Conservation (phyloP, 2,888 invertebrate genomes). For the Polydrusus tereticollis region DNA sequence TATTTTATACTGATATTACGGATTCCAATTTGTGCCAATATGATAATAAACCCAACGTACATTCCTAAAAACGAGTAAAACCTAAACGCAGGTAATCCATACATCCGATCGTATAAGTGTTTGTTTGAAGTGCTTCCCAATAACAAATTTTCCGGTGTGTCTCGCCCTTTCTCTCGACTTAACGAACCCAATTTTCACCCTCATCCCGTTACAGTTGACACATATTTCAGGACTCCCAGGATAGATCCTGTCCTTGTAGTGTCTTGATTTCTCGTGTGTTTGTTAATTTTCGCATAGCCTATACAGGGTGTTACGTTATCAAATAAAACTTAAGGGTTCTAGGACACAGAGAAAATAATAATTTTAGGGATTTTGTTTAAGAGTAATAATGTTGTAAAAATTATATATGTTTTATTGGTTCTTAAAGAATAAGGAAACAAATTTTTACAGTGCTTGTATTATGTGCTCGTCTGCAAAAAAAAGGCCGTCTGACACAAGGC, state of each 20-base stretch:
- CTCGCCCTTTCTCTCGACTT: slow-evolving; percentile 51
- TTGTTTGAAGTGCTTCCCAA: slow-evolving; percentile 32
- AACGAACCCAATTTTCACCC: slow-evolving; percentile 61
- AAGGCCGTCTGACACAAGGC: too few species aligned
- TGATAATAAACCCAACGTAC: too few species aligned
- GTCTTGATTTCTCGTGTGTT: neutral
- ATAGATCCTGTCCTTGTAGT: slow-evolving; percentile 1
- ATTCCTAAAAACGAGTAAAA: neutral
- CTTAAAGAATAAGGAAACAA: too few species aligned
- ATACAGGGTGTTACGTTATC: neutral
- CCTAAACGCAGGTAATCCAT: slow-evolving; percentile 29
- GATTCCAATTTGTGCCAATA: too few species aligned
- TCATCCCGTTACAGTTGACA: slow-evolving; percentile 56
- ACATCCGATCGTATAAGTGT: slow-evolving; percentile 17
- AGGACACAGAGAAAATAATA: too few species aligned
- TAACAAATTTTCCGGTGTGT: slow-evolving; percentile 26
- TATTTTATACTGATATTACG: too few species aligned
- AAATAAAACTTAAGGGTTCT: too few species aligned
- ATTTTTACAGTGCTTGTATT: too few species aligned
- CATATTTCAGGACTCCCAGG: slow-evolving; percentile 53
- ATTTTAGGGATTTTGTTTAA: too few species aligned
- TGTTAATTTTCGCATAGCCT: neutral
- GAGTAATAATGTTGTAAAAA: too few species aligned
- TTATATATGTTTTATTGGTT: too few species aligned
- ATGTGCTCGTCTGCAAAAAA: too few species aligned